Percentiles rank a stretch among this genome's conserved stretches.
phyloP scores from a whole-genome alignment of 2,113 vertebrate species.

The Mola mola region DNA sequence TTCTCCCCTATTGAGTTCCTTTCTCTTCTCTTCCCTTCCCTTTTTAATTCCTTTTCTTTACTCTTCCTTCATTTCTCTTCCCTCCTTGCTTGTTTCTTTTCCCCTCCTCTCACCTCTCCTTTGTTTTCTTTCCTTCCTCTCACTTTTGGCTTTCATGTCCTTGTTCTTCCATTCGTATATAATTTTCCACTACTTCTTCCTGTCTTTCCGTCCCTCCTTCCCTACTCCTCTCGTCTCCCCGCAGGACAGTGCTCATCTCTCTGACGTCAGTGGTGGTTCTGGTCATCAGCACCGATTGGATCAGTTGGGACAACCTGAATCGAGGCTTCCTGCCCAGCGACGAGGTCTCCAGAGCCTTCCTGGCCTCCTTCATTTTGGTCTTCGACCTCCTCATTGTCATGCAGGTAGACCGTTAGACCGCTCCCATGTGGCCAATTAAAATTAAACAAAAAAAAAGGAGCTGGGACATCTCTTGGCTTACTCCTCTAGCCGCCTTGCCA shows the following conservation, averaged over 20 bases:
- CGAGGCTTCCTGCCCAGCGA: slow-evolving; percentile 97
- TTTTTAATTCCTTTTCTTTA: neutral
- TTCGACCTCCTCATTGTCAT: slow-evolving; percentile 99
- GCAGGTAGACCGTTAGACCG: slow-evolving; percentile 84
- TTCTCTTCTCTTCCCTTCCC: neutral
- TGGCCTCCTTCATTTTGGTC: slow-evolving; percentile 98
- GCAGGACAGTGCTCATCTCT: slow-evolving; percentile 92
- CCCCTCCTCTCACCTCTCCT: neutral
- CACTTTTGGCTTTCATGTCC: neutral
- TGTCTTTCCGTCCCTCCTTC: neutral
- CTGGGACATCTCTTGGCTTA: slow-evolving; percentile 56
- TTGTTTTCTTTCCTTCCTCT: neutral
- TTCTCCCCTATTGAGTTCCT: neutral
- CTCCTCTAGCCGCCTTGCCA: slow-evolving; percentile 41
- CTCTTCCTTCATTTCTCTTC: neutral
- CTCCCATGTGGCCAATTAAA: slow-evolving; percentile 78
- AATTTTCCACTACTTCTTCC: neutral
- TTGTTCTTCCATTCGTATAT: too few relatives aligned
- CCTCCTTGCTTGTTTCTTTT: neutral
- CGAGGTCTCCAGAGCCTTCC: slow-evolving; percentile 96
- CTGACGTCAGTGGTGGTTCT: slow-evolving; percentile 95
- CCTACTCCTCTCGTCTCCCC: neutral
- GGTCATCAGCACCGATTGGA: slow-evolving; percentile 98
- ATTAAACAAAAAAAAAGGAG: slow-evolving; percentile 12
- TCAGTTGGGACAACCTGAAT: slow-evolving; percentile 99